Evolutionary conservation across 2,113 vertebrate genomes (phyloP).

Genomic region (Phrynosoma platyrhinos): DNA sequence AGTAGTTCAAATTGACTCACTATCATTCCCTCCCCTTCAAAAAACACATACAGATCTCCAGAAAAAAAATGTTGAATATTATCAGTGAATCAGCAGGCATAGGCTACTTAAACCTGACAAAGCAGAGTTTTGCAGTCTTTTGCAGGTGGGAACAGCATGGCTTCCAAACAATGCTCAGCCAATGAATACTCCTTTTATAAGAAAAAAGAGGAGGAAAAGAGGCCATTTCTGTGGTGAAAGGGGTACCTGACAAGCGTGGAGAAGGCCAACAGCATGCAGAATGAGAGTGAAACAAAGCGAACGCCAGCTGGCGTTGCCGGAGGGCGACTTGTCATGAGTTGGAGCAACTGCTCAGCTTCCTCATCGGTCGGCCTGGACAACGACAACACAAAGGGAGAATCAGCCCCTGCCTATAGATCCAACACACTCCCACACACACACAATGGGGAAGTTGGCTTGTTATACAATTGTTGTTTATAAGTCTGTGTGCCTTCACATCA

Average conservation of each 20-base stretch:
- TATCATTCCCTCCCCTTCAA: no score
- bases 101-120: no score
- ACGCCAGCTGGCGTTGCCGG: slow-evolving; percentile 95
- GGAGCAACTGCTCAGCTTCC: slow-evolving; percentile 93
- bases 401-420: accelerated
- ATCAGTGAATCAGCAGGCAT: background rate
- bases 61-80: background rate
- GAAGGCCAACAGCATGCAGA: slow-evolving; percentile 97
- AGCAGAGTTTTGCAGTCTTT: background rate
- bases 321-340: slow-evolving; percentile 97
- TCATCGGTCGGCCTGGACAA: slow-evolving; percentile 92
- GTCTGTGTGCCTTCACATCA: no score
- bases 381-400: slow-evolving; percentile 10
- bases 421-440: background rate
- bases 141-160: background rate
- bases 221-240: accelerated
- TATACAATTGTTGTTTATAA: no score
- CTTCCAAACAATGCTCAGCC: accelerated
- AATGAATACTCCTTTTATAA: background rate
- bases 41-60: no score
- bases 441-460: background rate
- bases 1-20: no score
- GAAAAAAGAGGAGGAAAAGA: background rate
- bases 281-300: slow-evolving; percentile 96
- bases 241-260: slow-evolving; percentile 94